phyloP scores from a whole-genome alignment of 2,797 vertebrate species.

The Nasua narica region DNA sequence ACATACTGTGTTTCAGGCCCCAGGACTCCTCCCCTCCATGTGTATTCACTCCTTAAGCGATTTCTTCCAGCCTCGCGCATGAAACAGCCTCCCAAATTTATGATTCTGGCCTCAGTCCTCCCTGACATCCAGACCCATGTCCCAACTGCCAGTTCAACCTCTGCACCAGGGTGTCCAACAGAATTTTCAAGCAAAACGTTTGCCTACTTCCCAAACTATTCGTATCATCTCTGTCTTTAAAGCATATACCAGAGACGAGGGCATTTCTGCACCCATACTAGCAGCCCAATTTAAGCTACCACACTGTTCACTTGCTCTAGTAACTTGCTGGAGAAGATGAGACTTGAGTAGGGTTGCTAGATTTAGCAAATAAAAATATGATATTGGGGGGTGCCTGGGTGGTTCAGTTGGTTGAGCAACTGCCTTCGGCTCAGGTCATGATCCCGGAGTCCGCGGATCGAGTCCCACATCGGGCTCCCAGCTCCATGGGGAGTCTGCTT shows the following conservation, averaged over 20 bases:
- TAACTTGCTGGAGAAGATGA: neutral
- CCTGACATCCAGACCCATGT: neutral
- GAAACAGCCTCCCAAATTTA: neutral
- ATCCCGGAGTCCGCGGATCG: no score
- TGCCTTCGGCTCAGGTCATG: no score
- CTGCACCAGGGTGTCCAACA: neutral
- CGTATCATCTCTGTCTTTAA: neutral
- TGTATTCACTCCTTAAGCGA: neutral
- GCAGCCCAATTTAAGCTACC: neutral
- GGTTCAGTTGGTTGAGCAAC: no score
- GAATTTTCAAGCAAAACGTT: neutral
- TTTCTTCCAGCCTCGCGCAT: neutral
- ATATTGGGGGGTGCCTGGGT: no score
- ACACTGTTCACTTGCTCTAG: neutral
- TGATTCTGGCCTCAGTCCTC: neutral
- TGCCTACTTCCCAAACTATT: neutral
- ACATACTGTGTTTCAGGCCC: neutral
- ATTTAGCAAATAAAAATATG: slow-evolving; percentile 31
- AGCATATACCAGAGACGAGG: neutral
- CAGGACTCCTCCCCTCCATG: neutral
- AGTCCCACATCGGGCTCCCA: no score
- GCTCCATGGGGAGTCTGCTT: no score
- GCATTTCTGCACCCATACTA: neutral
- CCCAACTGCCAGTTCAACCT: neutral
- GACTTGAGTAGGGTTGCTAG: neutral